These are phyloP conservation scores for Pontoporia blainvillei DNA, from an alignment of 2,113 vertebrate genomes.

Conservation along the genomic window DNA sequence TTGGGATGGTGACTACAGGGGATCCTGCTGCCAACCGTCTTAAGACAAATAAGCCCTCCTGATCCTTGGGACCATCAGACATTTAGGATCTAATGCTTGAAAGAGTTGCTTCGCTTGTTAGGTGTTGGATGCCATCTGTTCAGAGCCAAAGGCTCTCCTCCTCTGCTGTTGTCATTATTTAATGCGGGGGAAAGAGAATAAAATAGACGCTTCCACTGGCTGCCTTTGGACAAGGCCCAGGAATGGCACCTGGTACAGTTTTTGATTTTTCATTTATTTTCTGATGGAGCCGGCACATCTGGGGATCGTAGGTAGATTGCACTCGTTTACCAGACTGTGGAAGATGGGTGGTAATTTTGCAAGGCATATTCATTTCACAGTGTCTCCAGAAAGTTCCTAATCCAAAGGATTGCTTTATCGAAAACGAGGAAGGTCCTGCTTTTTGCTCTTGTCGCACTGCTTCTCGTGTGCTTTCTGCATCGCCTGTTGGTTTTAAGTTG, in stretches of 20 bases:
- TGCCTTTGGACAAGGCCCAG: constrained; percentile 42
- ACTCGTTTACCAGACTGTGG: neutral
- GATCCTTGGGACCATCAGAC: constrained; percentile 62
- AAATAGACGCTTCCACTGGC: constrained; percentile 2
- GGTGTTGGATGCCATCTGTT: constrained; percentile 77
- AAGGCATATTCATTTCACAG: neutral
- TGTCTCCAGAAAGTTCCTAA: neutral
- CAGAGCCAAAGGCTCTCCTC: constrained; percentile 57
- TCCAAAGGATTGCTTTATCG: neutral
- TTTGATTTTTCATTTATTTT: constrained; percentile 41
- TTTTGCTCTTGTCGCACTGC: neutral
- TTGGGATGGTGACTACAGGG: constrained; percentile 54
- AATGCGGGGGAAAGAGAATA: neutral
- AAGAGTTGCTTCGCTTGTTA: constrained; percentile 72
- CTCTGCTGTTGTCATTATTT: constrained; percentile 18
- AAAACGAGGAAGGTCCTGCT: neutral
- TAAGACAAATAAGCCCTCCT: constrained; percentile 72
- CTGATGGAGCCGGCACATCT: neutral
- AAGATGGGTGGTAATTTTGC: neutral
- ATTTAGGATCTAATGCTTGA: constrained; percentile 66
- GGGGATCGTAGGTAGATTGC: neutral
- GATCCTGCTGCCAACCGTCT: constrained; percentile 67
- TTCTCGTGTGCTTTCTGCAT: neutral
- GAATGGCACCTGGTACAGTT: constrained; percentile 51
- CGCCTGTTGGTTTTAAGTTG: neutral